phyloP scores from a whole-genome alignment of 2,113 vertebrate species.

The Scytalopus superciliaris region DNA sequence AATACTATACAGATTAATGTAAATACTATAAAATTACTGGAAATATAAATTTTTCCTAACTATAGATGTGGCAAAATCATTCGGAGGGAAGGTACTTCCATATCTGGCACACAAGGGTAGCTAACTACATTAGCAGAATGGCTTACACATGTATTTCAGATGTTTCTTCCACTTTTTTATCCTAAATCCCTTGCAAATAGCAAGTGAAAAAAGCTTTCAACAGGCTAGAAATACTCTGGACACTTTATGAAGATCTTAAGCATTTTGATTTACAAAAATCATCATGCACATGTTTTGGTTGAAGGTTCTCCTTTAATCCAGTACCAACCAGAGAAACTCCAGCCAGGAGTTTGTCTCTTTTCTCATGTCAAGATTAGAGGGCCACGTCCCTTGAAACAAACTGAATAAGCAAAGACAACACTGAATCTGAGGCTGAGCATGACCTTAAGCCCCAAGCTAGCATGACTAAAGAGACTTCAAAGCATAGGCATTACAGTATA shows the following conservation, averaged over 20 bases:
- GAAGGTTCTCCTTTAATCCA: not conserved
- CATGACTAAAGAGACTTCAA: not conserved
- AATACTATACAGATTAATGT: not conserved
- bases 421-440: not conserved
- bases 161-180: not conserved
- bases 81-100: not conserved
- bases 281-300: accelerated
- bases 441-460: not conserved
- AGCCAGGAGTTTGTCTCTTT: not conserved
- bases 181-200: not conserved
- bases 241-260: not conserved
- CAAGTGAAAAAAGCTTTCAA: not conserved
- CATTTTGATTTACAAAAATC: not conserved
- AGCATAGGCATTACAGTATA: not conserved
- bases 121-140: not conserved
- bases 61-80: not conserved
- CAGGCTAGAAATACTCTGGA: not conserved
- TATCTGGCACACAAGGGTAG: not conserved
- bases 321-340: not conserved
- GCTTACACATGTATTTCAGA: not conserved
- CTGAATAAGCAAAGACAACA: not conserved
- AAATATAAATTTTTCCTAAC: not conserved
- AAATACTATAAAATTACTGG: not conserved
- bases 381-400: not conserved
- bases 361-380: not conserved